Base-by-base conservation (phyloP, 2,797 vertebrate species). In the Anguilla marmorata region DNA sequence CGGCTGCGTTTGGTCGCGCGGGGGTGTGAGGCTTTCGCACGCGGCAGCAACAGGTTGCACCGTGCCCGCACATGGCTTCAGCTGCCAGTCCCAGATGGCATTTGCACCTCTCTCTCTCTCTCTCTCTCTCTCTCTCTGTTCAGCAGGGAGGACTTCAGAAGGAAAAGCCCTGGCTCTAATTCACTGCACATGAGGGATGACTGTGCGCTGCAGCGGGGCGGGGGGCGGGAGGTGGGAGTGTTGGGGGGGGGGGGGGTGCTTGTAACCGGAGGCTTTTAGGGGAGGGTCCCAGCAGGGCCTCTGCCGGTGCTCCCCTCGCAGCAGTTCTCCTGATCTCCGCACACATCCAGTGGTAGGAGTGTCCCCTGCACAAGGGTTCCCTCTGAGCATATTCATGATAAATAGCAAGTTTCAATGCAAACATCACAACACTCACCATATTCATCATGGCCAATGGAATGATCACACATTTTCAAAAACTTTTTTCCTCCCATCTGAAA, bases 11-110 rank as follows among this genome's bases (percentile, higher is more conserved):
- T 9, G 41, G 37, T 48, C 12, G 6, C 19, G 41, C 16, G 45
- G 79, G 79, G 24, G 79, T n/a, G 79, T 82, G 79, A 48, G 45
- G 79, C 3, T 82, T n/a, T 82, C 79, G 24, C 79, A 11, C 9
- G 79, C 45, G 45, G 41, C 79, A n/a, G 2, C 79, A 50, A 82
- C 79, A 82, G 79, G 79, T 82, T 48, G 79, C 79, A 5, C 41
- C 0, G 79, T n/a, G 79, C 41, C 41, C 2, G 41, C 41, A n/a
- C 79, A n/a, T 50, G 45, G 41, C 79, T 48, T 50, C 3, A 19
- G 11, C 79, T 50, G 4, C 0, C 19, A 24, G 41, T 50, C 79
- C 79, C 79, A 82, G 79, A 82, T 50, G 79, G 79, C 41, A 24
- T n/a, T 48, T 2, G 33, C 72, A 37, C 33, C 72, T 16, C 72